Evolutionary conservation across 2,888 invertebrate genomes (phyloP).

Genomic region (Carabus problematicus): DNA sequence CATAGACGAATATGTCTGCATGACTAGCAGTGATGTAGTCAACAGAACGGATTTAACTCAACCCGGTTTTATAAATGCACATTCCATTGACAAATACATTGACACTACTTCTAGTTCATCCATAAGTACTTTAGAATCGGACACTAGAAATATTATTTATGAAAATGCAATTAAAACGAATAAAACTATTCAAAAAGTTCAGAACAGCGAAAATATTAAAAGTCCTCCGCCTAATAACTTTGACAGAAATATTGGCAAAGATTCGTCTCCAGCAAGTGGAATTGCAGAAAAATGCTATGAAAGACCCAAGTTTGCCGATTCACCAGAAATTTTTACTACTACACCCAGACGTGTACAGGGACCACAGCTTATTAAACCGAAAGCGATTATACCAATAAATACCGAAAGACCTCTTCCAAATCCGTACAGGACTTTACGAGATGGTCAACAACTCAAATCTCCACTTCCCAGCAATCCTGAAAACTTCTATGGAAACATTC

Average conservation of each 20-base stretch:
- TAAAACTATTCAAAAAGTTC: conserved; percentile 46
- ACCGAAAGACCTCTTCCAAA: conserved; percentile 56
- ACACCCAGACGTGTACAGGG: conserved; percentile 55
- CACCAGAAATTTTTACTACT: conserved; percentile 47
- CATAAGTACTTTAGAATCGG: conserved; percentile 56
- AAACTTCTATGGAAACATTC: conserved; percentile 30
- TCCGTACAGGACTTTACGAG: conserved; percentile 52
- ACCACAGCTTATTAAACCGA: conserved; percentile 56
- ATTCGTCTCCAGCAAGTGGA: conserved; percentile 12
- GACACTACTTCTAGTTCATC: conserved; percentile 56
- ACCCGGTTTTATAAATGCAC: conserved; percentile 50
- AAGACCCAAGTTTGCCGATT: conserved; percentile 41
- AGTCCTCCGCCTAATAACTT: conserved; percentile 42
- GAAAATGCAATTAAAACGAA: conserved; percentile 49
- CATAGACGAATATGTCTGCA: conserved; percentile 51
- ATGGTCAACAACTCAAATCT: conserved; percentile 27
- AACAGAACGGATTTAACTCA: conserved; percentile 44
- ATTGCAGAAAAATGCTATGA: conserved; percentile 43
- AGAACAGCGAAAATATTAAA: conserved; percentile 44
- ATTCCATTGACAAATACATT: conserved; percentile 52
- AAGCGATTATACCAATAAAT: conserved; percentile 57
- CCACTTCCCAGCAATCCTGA: conserved; percentile 14
- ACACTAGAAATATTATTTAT: conserved; percentile 50
- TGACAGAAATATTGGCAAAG: conserved; percentile 32
- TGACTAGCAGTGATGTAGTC: conserved; percentile 47